These are phyloP conservation scores for Cavia porcellus DNA, from an alignment of 2,113 vertebrate genomes.

Conservation along the genomic window DNA sequence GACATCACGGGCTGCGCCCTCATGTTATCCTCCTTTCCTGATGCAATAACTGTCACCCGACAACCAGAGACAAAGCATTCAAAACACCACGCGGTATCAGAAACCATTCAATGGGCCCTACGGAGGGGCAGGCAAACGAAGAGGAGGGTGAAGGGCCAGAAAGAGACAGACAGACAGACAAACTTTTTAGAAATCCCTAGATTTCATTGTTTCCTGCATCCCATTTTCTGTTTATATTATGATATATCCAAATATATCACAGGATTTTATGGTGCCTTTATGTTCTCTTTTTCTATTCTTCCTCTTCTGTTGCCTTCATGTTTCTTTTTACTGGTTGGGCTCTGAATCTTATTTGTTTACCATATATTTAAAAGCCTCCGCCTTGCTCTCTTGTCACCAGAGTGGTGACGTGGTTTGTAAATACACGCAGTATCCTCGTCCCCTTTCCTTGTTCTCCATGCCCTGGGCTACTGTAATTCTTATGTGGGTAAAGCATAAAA, in stretches of 20 bases:
- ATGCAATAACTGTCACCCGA: not conserved
- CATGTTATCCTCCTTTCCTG: not conserved
- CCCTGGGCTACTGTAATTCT: not conserved
- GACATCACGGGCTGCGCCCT: not conserved
- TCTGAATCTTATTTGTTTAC: not conserved
- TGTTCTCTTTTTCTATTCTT: not conserved
- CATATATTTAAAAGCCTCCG: constrained; percentile 34
- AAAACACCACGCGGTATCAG: not conserved
- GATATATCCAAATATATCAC: not conserved
- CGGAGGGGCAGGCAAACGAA: rapidly evolving
- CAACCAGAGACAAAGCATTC: not conserved
- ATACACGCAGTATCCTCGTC: rapidly evolving
- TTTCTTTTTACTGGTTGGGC: constrained; percentile 56
- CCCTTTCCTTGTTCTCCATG: not conserved
- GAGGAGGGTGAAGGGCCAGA: not conserved
- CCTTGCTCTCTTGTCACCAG: not conserved
- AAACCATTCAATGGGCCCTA: not conserved
- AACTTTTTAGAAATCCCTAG: not conserved
- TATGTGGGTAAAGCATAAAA: not conserved
- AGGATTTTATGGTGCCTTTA: constrained; percentile 20
- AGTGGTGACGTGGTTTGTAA: not conserved
- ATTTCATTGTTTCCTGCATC: not conserved
- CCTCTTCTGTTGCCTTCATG: constrained; percentile 54
- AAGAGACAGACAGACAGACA: not conserved
- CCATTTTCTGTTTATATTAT: constrained; percentile 29